Evolutionary conservation across 2,797 vertebrate species (phyloP).

Genomic region (Lithobates pipiens): DNA sequence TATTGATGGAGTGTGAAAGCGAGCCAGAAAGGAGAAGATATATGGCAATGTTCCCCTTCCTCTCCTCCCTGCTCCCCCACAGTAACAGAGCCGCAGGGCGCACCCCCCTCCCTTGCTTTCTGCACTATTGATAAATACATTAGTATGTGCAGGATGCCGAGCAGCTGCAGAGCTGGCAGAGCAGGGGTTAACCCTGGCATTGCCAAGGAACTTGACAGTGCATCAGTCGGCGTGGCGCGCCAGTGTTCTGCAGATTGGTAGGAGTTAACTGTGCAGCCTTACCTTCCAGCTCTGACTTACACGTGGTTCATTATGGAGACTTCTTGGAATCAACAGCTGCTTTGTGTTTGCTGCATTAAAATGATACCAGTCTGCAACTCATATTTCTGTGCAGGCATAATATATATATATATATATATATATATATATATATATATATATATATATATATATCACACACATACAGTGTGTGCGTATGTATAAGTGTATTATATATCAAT

Average conservation of each 20-base stretch:
- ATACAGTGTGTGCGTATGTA: too few relatives aligned
- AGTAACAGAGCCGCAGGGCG: slow-evolving; percentile 32
- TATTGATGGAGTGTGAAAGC: slow-evolving; percentile 43
- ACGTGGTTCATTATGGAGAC: slow-evolving; percentile 59
- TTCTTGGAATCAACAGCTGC: slow-evolving; percentile 62
- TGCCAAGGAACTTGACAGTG: not conserved
- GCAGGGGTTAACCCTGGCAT: slow-evolving; percentile 36
- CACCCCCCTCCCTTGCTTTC: slow-evolving; percentile 12
- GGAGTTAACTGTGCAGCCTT: slow-evolving; percentile 53
- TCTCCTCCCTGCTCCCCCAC: slow-evolving; percentile 41
- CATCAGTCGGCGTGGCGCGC: not conserved
- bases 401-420: too few relatives aligned
- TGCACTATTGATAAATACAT: slow-evolving; percentile 57
- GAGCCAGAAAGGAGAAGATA: slow-evolving; percentile 45
- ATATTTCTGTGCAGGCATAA: not conserved
- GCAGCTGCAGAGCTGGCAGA: slow-evolving; percentile 51
- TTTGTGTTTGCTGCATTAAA: slow-evolving; percentile 62
- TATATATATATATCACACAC: too few relatives aligned
- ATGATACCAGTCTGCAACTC: slow-evolving; percentile 39
- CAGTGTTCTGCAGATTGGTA: not conserved
- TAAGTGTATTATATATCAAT: too few relatives aligned
- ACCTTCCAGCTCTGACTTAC: slow-evolving; percentile 55
- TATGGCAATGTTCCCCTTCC: slow-evolving; percentile 43
- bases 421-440: too few relatives aligned
- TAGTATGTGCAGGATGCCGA: slow-evolving; percentile 50